Percentiles rank a stretch among this genome's conserved stretches.
phyloP scores from a whole-genome alignment of 2,113 vertebrate genomes.

The Climacteris rufus region DNA sequence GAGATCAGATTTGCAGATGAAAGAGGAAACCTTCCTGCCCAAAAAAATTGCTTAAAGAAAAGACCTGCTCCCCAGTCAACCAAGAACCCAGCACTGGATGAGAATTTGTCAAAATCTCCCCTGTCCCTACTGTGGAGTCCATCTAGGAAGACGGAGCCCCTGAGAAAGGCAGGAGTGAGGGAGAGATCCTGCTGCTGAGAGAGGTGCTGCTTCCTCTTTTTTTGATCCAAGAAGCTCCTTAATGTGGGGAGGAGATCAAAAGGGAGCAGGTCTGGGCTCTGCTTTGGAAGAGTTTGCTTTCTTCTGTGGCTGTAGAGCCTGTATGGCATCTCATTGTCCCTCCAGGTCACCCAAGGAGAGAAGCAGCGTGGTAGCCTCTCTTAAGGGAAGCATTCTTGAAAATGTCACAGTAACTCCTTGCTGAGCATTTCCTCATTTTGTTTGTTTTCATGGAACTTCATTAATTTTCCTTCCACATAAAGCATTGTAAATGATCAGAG shows the following conservation, averaged over 20 bases:
- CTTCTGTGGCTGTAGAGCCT: not conserved
- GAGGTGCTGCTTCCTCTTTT: not conserved
- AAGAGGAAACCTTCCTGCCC: not conserved
- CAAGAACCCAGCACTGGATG: not conserved
- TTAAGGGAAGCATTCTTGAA: not conserved
- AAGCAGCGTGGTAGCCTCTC: not conserved
- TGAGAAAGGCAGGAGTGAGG: not conserved
- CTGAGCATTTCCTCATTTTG: not conserved
- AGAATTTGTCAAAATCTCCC: not conserved
- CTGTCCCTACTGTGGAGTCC: not conserved
- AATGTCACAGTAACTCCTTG: not conserved
- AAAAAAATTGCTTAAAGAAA: not conserved
- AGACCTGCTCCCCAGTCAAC: rapidly evolving
- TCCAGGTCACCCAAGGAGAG: not conserved
- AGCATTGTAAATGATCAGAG: not conserved
- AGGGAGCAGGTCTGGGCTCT: not conserved
- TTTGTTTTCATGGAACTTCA: not conserved
- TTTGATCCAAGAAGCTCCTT: not conserved
- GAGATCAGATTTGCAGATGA: not conserved
- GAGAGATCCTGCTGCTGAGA: too few relatives aligned
- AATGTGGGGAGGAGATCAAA: not conserved
- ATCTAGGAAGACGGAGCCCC: not conserved
- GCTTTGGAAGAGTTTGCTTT: not conserved
- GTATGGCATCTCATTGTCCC: not conserved
- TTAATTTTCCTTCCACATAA: not conserved